Evolutionary conservation across 2,113 vertebrate species (phyloP), one percentile per base, ranked within the genome.

Genomic region (Periophthalmodon schlosseri): DNA sequence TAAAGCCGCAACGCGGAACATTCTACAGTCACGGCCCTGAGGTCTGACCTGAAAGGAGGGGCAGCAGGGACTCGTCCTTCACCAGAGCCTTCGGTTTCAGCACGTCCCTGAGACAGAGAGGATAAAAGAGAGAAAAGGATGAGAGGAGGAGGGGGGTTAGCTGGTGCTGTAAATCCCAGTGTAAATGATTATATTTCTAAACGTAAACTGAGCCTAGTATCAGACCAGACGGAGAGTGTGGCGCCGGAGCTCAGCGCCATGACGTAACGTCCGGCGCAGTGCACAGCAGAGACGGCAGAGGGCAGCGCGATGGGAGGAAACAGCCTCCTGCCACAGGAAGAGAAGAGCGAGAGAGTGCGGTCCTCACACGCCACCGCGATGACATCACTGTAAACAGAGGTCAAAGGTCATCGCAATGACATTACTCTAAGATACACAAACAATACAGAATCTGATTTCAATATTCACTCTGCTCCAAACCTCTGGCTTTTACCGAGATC

Each of bases 161-260:
- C 4, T 20, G 8, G 56, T 3, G 21, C 0, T 2, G 10, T 28
- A 28, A 28, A 28, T 28, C n/a, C n/a, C n/a, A 15, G 47, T 50
- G 15, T 50, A 50, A 50, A 52, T 3, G 49, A 18, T 28, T 28
- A 28, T 28, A 28, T 28, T 28, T 28, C 3, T 52, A 52, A 52
- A 5, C 2, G 50, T 52, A 52, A 52, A 20, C 36, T 44, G 15
- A 49, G 15, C 47, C 6, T 46, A 3, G 49, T 52, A n/a, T 86
- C 96, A 91, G 75, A 99, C 97, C 97, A 99, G 82, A 99, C 96
- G 9, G 95, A 98, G 4, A 99, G 93, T 0, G 93, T 94, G 36
- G 96, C 98, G 15, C 94, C 93, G 13, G 96, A 94, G 0, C 94
- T 98, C 84, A 99, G 95, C 0, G 93, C 96, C 98, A 99, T 99